phyloP scores from a whole-genome alignment of 2,113 vertebrate species.

The Oryzias melastigma region DNA sequence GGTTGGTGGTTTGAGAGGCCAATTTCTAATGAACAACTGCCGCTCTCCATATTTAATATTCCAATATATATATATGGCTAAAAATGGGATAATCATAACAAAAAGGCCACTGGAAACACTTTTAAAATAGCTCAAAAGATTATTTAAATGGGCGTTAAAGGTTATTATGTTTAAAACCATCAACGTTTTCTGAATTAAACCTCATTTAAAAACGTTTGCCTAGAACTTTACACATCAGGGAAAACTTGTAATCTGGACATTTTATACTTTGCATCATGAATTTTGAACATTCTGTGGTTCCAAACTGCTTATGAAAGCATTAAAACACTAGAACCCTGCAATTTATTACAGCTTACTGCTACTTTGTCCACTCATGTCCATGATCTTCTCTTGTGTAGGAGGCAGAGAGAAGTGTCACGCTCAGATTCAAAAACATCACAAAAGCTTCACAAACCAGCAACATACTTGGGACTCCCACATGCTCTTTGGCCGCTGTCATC shows the following conservation, averaged over 20 bases:
- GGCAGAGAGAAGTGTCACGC: not conserved
- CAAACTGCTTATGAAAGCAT: not conserved
- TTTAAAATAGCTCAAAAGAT: no score
- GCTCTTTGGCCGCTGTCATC: conserved; percentile 52
- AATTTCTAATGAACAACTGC: no score
- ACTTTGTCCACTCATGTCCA: conserved; percentile 4
- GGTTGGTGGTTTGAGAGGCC: no score
- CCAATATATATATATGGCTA: no score
- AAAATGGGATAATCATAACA: no score
- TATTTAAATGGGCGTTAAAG: no score
- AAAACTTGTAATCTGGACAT: no score
- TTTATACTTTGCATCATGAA: not conserved
- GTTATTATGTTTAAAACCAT: no score
- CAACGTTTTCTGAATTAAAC: no score
- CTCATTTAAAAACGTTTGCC: not conserved
- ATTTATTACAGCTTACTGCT: not conserved
- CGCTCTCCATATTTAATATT: no score
- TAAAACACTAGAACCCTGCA: not conserved
- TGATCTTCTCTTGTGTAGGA: conserved; percentile 23
- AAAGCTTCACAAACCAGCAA: conserved; percentile 39
- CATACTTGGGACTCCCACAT: conserved; percentile 46
- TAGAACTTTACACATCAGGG: not conserved
- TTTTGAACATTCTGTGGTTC: not conserved
- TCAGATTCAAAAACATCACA: conserved; percentile 36
- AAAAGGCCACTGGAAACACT: no score